Base-by-base conservation (phyloP, 1,140 invertebrate species). In the Drosophila punjabiensis region DNA sequence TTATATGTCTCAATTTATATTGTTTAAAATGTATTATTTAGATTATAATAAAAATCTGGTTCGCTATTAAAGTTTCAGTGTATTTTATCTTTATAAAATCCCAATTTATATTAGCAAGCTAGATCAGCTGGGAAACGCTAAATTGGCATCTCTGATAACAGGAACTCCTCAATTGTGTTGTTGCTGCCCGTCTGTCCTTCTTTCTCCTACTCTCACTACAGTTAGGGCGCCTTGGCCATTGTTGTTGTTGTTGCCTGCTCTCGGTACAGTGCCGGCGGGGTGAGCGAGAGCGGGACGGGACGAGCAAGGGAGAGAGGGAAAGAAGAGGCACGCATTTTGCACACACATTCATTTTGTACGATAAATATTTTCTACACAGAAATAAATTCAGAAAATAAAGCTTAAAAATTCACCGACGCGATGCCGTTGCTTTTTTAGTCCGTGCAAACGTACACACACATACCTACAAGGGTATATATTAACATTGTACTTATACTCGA, bases 341-440 rank as follows among this genome's bases (percentile, higher is more conserved):
- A 76, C 64, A 80, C 60, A 67, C 79, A 80, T 64, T 59, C 35
- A 56, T 48, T 64, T 61, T 70, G 30, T 60, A 60, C 50, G 70
- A 63, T 76, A 78, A 85, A 71, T 67, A 78, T 80, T 63, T 68
- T 71, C 41, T 56, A 63, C 28, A 79, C 63, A 52, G 48, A 89
- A 85, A 89, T 82, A 89, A 81, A 88, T 89, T 81, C 32, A 30
- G 52, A 88, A 79, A 79, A 32, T 78, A 78, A 61, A 81, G 85
- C 78, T 81, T 89, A 79, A 84, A 64, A 71, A 79, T 82, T 52
- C 58, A 62, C 63, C 83, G 81, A 75, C 81, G 66, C 66, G 59
- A 50, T 82, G 75, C 52, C 79, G 24, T 67, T 71, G 48, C 58
- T 88, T 87, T 76, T 77, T 82, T 88, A 56, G 65, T 73, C 69